A percentile compares a stretch with the other conserved stretches of the same genome.
Conservation (phyloP, 2,888 invertebrate genomes). For the Amphipyra tragopoginis region DNA sequence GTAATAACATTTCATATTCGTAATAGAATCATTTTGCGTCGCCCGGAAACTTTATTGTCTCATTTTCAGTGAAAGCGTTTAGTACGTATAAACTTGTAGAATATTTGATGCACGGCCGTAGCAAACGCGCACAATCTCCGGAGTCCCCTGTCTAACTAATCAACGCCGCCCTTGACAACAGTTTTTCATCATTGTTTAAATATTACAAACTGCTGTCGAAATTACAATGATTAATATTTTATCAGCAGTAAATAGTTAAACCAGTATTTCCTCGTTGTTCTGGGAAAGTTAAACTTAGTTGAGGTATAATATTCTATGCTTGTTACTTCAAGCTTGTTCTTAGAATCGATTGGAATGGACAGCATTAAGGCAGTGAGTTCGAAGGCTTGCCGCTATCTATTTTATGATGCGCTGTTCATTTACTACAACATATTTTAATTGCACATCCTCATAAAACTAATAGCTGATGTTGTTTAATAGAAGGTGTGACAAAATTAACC, state of each 20-base stretch:
- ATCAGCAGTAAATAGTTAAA: constrained; percentile 12
- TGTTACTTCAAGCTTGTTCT: constrained; percentile 4
- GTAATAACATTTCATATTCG: constrained; percentile 90
- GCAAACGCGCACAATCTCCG: constrained; percentile 83
- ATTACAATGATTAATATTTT: constrained; percentile 38
- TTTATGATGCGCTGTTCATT: not conserved
- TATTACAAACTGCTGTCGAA: constrained; percentile 57
- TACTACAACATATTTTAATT: not conserved
- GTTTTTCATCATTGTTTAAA: constrained; percentile 69
- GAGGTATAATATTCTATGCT: constrained; percentile 1
- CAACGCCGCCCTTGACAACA: constrained; percentile 69
- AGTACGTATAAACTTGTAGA: constrained; percentile 88
- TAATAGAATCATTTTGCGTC: constrained; percentile 90
- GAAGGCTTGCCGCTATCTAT: not conserved
- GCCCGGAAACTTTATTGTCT: constrained; percentile 89
- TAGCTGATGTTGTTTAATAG: too few relatives aligned
- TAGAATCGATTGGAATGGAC: constrained; percentile 15
- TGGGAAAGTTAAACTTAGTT: not conserved
- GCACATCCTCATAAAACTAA: not conserved
- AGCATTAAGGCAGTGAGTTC: not conserved
- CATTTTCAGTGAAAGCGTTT: constrained; percentile 89
- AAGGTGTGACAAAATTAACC: too few relatives aligned
- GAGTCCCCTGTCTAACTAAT: constrained; percentile 73
- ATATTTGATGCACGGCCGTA: constrained; percentile 85
- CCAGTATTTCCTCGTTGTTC: not conserved